These are phyloP conservation scores for Phymastichus coffea DNA, from an alignment of 1,140 invertebrate species.

Conservation along the genomic window DNA sequence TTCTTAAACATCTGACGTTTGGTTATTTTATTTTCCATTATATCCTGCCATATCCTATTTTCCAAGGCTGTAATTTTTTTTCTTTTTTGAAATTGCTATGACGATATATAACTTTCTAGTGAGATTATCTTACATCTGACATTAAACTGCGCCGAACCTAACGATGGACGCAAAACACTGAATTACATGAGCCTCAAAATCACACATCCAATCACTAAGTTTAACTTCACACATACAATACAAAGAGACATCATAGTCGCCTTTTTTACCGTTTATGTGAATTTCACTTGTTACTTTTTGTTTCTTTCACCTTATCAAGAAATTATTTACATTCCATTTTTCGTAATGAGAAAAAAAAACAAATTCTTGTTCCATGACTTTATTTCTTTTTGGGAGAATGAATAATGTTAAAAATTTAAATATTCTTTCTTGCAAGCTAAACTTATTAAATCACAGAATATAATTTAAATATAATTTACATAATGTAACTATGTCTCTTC, in stretches of 20 bases:
- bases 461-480: conserved; percentile 50
- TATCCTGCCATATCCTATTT: conserved; percentile 1
- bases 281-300: background rate
- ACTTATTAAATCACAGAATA: conserved; percentile 51
- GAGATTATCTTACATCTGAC: conserved; percentile 25
- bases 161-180: conserved; percentile 25
- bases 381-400: no score
- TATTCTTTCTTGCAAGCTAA: conserved; percentile 18
- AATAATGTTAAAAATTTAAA: conserved; percentile 18
- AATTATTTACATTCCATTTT: conserved; percentile 21
- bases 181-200: conserved; percentile 29
- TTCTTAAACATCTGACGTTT: conserved; percentile 16
- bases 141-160: conserved; percentile 19
- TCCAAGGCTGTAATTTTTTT: conserved; percentile 22
- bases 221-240: conserved; percentile 36
- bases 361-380: conserved; percentile 9
- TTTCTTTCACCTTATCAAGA: conserved; percentile 17
- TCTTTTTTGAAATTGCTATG: conserved; percentile 18
- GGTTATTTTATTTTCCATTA: conserved; percentile 8
- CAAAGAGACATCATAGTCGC: conserved; percentile 36
- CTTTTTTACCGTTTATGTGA: conserved; percentile 3
- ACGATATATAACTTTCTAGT: conserved; percentile 9
- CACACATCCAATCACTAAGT: conserved; percentile 37
- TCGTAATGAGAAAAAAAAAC: conserved; percentile 2
- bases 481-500: conserved; percentile 25